These are phyloP conservation scores for Dryas iulia DNA, from an alignment of 1,140 invertebrate species.

Conservation along the genomic window DNA sequence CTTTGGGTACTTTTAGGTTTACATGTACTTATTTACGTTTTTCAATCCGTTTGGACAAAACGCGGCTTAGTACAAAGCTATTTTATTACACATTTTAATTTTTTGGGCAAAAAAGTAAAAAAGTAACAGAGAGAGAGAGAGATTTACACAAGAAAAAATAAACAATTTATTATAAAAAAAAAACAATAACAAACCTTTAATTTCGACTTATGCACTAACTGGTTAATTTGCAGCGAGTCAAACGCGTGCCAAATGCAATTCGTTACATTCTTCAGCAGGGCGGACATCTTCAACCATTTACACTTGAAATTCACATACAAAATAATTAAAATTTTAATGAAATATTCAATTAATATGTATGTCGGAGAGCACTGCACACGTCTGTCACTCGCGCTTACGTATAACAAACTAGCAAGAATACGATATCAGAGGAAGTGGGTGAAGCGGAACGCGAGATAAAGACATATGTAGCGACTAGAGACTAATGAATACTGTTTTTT, in stretches of 20 bases:
- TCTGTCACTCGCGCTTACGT: constrained; percentile 46
- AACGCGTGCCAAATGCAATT: constrained; percentile 90
- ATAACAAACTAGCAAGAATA: constrained; percentile 47
- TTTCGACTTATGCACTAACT: constrained; percentile 86
- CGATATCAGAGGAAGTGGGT: constrained; percentile 54
- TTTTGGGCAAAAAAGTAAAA: no score
- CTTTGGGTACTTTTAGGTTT: background rate
- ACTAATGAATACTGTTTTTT: background rate
- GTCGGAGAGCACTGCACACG: constrained; percentile 35
- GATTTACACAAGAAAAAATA: no score
- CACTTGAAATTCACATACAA: constrained; percentile 19
- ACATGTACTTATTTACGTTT: background rate
- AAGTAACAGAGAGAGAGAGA: background rate
- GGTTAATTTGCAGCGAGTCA: constrained; percentile 83
- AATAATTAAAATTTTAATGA: background rate
- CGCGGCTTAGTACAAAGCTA: no score
- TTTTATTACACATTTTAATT: no score
- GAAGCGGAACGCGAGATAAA: constrained; percentile 42
- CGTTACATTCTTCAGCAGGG: constrained; percentile 85
- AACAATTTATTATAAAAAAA: constrained; percentile 17
- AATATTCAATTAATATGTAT: constrained; percentile 6
- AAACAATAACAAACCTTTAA: constrained; percentile 82
- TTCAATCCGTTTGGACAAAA: no score
- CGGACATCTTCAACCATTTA: constrained; percentile 79
- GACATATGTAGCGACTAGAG: constrained; percentile 5